These are phyloP conservation scores for Anguilla obscura DNA, from an alignment of 2,797 vertebrate genomes.

Conservation along the genomic window DNA sequence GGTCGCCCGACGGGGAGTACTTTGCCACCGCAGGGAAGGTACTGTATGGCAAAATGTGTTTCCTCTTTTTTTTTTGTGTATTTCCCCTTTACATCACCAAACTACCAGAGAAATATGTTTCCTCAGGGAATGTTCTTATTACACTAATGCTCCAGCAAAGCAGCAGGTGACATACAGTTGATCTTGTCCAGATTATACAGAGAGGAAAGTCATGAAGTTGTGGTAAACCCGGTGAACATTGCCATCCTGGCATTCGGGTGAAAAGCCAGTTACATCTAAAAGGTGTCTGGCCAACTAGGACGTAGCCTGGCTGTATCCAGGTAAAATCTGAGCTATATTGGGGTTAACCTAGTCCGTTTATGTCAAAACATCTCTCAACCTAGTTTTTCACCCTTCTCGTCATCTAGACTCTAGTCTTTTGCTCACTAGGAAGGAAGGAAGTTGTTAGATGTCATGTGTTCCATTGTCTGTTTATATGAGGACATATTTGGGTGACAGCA, in stretches of 20 bases:
- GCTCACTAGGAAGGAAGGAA: background rate
- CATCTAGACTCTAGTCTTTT: too few species aligned
- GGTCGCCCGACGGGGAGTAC: slow-evolving; percentile 98
- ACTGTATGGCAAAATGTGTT: slow-evolving; percentile 35
- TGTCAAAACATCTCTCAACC: too few species aligned
- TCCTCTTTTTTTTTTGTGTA: background rate
- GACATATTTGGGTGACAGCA: background rate
- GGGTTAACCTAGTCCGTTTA: too few species aligned
- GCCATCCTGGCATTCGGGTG: background rate
- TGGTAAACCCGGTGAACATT: background rate
- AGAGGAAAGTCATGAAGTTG: background rate
- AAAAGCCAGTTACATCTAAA: too few species aligned
- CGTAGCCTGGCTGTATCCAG: too few species aligned
- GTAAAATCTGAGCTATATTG: too few species aligned
- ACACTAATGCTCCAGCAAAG: background rate
- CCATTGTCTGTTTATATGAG: background rate
- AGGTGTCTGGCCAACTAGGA: too few species aligned
- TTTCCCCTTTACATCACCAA: background rate
- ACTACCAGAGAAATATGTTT: background rate
- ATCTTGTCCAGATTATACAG: background rate
- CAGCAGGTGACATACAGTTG: background rate
- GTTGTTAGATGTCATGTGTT: background rate
- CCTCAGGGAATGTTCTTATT: background rate
- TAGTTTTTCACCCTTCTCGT: too few species aligned
- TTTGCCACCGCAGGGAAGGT: slow-evolving; percentile 97